These are phyloP conservation scores for Nematostella vectensis DNA, from an alignment of 92 coral and sea anemone genomes.

Conservation along the genomic window DNA sequence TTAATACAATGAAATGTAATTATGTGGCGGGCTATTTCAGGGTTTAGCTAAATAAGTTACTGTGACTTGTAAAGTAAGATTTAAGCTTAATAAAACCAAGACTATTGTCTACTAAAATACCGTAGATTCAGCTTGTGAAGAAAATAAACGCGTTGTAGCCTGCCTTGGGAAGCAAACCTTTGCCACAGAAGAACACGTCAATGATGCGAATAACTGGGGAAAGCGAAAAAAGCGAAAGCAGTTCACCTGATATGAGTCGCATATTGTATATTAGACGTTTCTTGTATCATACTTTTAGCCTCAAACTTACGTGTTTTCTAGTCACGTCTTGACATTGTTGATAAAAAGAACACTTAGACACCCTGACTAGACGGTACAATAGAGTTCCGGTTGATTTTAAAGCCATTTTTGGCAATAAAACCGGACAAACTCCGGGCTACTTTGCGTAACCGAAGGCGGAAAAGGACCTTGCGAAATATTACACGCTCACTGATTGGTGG, in stretches of 20 bases:
- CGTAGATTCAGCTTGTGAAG: conserved; percentile 16
- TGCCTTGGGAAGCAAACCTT: neutral
- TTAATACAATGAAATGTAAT: too few species aligned
- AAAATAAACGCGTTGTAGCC: neutral
- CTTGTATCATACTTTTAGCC: too few species aligned
- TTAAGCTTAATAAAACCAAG: too few species aligned
- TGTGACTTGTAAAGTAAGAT: too few species aligned
- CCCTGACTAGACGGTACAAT: conserved; percentile 7
- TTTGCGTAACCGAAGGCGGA: conserved; percentile 5
- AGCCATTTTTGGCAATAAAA: conserved; percentile 19
- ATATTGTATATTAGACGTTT: too few species aligned
- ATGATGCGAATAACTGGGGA: neutral
- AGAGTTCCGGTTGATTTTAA: conserved; percentile 17
- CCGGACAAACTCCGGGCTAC: conserved; percentile 1
- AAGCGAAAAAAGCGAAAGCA: too few species aligned
- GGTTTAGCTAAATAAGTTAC: too few species aligned
- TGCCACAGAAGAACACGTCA: neutral
- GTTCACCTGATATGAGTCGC: too few species aligned
- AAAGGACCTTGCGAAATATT: neutral
- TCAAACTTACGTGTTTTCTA: conserved; percentile 23
- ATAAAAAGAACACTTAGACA: neutral
- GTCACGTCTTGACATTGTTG: neutral
- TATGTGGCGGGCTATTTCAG: too few species aligned
- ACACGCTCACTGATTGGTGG: conserved; percentile 29
- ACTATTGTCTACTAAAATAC: too few species aligned